Evolutionary conservation across 2,888 invertebrate genomes (phyloP).

Genomic region (Cryptophagus acutangulus): DNA sequence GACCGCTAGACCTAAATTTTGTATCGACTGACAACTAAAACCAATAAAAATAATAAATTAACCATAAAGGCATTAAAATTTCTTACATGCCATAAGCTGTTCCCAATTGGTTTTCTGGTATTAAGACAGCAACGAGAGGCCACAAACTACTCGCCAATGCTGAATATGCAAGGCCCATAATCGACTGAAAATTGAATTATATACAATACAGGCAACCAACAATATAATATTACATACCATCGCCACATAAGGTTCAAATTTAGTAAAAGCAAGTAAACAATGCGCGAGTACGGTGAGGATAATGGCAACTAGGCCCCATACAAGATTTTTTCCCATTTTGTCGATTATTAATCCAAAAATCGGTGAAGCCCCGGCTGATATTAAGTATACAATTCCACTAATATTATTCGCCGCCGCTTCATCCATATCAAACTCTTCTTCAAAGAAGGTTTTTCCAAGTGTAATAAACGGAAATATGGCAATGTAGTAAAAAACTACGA

Average conservation of each 20-base stretch:
- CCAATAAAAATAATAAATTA: conserved; percentile 3
- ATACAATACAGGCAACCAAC: not conserved
- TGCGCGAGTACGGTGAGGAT: conserved; percentile 61
- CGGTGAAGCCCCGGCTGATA: conserved; percentile 82
- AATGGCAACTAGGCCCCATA: conserved; percentile 83
- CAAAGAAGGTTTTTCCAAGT: conserved; percentile 87
- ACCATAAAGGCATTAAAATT: conserved; percentile 7
- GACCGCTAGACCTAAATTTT: conserved; percentile 89
- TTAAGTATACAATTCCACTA: conserved; percentile 80
- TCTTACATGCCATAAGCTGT: conserved; percentile 97
- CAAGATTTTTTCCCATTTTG: conserved; percentile 83
- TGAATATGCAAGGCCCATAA: conserved; percentile 87
- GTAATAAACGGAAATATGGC: conserved; percentile 96
- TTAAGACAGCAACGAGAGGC: conserved; percentile 89
- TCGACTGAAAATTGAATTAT: conserved; percentile 55
- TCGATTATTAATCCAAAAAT: conserved; percentile 86
- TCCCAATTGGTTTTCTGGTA: conserved; percentile 88
- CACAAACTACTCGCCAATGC: conserved; percentile 90
- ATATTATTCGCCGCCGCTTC: conserved; percentile 76
- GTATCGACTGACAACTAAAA: conserved; percentile 89
- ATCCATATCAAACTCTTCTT: conserved; percentile 69
- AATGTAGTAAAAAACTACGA: conserved; percentile 92
- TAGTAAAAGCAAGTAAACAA: conserved; percentile 55
- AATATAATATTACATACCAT: conserved; percentile 51
- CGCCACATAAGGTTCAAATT: conserved; percentile 60